Percentiles rank a stretch among this genome's conserved stretches.
Conservation (phyloP, 2,888 invertebrate species). For the Sepioteuthis lessoniana region DNA sequence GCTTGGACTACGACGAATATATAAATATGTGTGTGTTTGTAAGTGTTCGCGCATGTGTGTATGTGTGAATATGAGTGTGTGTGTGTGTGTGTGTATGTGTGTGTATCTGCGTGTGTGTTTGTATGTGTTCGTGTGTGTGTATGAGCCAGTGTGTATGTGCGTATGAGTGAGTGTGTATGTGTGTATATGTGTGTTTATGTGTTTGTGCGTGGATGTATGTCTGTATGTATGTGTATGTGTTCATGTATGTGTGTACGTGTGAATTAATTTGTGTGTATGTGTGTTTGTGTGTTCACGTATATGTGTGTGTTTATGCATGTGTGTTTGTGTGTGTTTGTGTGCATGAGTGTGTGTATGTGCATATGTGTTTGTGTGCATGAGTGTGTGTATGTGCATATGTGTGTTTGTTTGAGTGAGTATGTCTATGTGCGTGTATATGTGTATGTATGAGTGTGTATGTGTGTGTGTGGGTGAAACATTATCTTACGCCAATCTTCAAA, state of each 20-base stretch:
- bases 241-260: not conserved
- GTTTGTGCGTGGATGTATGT: no score
- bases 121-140: not conserved
- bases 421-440: not conserved
- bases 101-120: not conserved
- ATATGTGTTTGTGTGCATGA: not conserved
- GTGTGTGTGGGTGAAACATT: no score
- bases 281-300: not conserved
- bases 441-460: not conserved
- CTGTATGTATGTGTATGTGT: not conserved
- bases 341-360: not conserved
- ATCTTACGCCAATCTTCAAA: no score
- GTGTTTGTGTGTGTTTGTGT: not conserved
- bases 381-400: not conserved
- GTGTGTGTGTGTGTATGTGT: conserved; percentile 41
- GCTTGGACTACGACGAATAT: no score
- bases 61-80: no score
- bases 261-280: not conserved
- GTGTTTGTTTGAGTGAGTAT: not conserved
- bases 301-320: not conserved
- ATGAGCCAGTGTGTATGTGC: no score
- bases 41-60: not conserved
- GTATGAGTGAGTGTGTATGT: not conserved
- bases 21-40: not conserved
- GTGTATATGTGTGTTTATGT: not conserved